These are phyloP conservation scores for Mimachlamys varia DNA, from an alignment of 2,888 invertebrate species.

Conservation along the genomic window DNA sequence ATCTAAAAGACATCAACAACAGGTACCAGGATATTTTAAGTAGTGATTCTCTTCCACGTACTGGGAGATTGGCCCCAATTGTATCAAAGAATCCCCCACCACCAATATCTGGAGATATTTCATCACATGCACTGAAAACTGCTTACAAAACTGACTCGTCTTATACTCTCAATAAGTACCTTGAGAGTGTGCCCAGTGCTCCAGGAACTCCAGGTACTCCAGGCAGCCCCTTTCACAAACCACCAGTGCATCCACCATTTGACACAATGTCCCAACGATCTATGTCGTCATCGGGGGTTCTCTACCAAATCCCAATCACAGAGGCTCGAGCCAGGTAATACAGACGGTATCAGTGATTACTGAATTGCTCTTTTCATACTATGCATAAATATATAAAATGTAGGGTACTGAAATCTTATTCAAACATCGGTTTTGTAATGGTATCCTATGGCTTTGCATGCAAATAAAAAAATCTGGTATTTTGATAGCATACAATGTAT, in stretches of 20 bases:
- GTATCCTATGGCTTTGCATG: too few species aligned
- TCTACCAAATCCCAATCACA: slow-evolving; percentile 69
- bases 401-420: too few species aligned
- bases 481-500: too few species aligned
- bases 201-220: neutral
- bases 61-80: slow-evolving; percentile 63
- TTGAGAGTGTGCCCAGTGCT: slow-evolving; percentile 9
- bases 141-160: slow-evolving; percentile 69
- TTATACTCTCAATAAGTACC: slow-evolving; percentile 56
- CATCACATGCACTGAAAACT: slow-evolving; percentile 66
- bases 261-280: slow-evolving; percentile 65
- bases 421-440: too few species aligned
- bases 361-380: too few species aligned
- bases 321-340: slow-evolving; percentile 74
- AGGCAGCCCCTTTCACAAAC: slow-evolving; percentile 5
- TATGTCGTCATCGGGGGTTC: slow-evolving; percentile 60
- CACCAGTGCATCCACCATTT: neutral
- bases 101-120: slow-evolving; percentile 66
- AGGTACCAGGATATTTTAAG: slow-evolving; percentile 41
- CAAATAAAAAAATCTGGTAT: too few species aligned
- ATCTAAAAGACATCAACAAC: slow-evolving; percentile 41
- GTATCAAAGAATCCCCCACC: slow-evolving; percentile 64
- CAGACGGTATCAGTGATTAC: neutral
- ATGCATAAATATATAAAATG: too few species aligned
- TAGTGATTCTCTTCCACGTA: slow-evolving; percentile 44